phyloP scores from a whole-genome alignment of 30 jellyfish, hydroid and myxozoan species.

The Chrysaora quinquecirrha region DNA sequence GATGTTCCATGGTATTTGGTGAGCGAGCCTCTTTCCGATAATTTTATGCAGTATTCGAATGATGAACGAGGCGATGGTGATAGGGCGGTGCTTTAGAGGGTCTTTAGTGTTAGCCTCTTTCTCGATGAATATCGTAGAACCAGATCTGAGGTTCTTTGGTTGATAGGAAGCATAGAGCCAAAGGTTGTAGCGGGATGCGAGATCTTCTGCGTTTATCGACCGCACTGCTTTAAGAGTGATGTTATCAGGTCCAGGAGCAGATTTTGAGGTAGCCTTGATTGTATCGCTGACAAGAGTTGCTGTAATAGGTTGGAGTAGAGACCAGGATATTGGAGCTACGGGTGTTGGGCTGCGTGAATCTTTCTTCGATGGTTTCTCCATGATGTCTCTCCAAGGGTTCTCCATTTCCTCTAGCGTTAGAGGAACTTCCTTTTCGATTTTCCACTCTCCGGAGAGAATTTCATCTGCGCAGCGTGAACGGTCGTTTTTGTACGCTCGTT shows the following conservation, averaged over 20 bases:
- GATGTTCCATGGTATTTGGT: background rate
- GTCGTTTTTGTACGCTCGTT: background rate
- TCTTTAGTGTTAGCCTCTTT: slow-evolving; percentile 2
- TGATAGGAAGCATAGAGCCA: slow-evolving; percentile 4
- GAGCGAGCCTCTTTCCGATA: background rate
- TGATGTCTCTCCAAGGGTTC: background rate
- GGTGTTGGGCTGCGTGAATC: background rate
- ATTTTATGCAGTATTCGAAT: background rate
- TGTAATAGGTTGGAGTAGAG: background rate
- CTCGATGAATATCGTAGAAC: too few species aligned
- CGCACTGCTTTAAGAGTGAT: background rate
- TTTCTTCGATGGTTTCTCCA: background rate
- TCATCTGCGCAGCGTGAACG: slow-evolving; percentile 15
- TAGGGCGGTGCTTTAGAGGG: slow-evolving; percentile 16
- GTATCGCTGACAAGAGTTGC: background rate
- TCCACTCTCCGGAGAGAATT: slow-evolving; percentile 15
- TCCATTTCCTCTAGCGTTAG: background rate
- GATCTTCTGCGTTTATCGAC: background rate
- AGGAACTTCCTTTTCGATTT: background rate
- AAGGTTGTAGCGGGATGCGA: slow-evolving; percentile 1
- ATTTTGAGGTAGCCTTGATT: background rate
- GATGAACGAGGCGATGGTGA: slow-evolving; percentile 5
- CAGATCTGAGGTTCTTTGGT: background rate
- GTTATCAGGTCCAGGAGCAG: too few species aligned
- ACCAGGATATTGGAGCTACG: background rate